Evolutionary conservation across 2,113 vertebrate species (phyloP), one percentile per base, ranked within the genome.

Genomic region (Tor tambroides): DNA sequence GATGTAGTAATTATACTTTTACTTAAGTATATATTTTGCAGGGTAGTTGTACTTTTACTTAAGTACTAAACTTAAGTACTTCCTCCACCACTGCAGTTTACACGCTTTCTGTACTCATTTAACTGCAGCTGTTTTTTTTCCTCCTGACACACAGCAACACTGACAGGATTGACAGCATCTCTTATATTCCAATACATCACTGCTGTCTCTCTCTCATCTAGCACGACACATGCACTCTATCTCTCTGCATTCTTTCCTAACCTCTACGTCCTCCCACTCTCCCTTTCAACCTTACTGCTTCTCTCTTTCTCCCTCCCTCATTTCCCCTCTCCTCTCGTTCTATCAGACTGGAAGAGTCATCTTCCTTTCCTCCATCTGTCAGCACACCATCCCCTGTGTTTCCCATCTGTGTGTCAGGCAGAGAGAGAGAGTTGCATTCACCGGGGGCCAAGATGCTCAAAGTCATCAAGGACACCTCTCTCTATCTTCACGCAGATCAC

Each of bases 281-380:
- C 43, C 75, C 19, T 71, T 71, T 38, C 32, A 35, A 9, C 32
- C 19, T 35, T 71, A 71, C 8, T 71, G 17, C 67, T 35, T 71
- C 69, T 23, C 17, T 89, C 26, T 54, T 85, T 69, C 63, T 65
- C 72, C 71, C 65, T 61, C 51, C 78, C 19, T 86, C 61, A 19
- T 14, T 80, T 65, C 30, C 82, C 26, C 21, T 41, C n/a, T 38
- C 17, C 51, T 30, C 77, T 26, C 67, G 21, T 54, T 38, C 32
- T n/a, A 72, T 84, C n/a, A 38, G 71, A 65, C 86, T 88, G 89
- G 86, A 91, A 89, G 90, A 90, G 80, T 75, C 85, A 54, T 83
- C 80, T 63, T 77, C 84, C 76, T 51, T 87, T 75, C 87, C 83
- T 92, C 92, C 91, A 92, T 93, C 93, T 93, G 92, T 91, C 88